These are phyloP conservation scores for Anguilla pacifica DNA, from an alignment of 2,797 vertebrate species.

Conservation along the genomic window DNA sequence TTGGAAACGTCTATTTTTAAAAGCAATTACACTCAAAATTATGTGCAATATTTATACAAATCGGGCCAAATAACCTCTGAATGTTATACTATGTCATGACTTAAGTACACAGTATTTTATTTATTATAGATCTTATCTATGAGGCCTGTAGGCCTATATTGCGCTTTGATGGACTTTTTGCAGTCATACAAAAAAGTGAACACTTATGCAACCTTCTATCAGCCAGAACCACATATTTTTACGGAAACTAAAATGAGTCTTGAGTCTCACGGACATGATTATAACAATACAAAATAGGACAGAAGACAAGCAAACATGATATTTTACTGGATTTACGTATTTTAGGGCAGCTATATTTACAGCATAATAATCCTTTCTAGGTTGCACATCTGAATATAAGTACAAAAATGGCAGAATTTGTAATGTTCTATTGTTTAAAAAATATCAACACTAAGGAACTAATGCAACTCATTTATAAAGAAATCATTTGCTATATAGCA, in stretches of 20 bases:
- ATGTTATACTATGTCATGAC: background rate
- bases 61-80: background rate
- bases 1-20: too few species aligned
- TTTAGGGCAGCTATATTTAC: background rate
- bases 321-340: background rate
- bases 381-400: too few species aligned
- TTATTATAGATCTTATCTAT: background rate
- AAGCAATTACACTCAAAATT: background rate
- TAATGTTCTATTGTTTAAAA: background rate
- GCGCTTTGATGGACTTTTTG: background rate
- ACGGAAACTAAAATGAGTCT: too few species aligned
- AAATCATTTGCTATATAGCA: too few species aligned
- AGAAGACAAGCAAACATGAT: background rate
- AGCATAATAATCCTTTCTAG: background rate
- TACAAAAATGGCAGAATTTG: too few species aligned
- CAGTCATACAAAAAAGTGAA: background rate
- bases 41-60: background rate
- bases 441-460: too few species aligned
- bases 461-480: too few species aligned
- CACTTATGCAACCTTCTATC: background rate
- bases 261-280: background rate
- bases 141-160: background rate
- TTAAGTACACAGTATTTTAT: background rate
- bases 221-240: background rate
- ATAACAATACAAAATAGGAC: background rate